phyloP scores from a whole-genome alignment of 2,797 vertebrate genomes.

The Macropus fuliginosus region DNA sequence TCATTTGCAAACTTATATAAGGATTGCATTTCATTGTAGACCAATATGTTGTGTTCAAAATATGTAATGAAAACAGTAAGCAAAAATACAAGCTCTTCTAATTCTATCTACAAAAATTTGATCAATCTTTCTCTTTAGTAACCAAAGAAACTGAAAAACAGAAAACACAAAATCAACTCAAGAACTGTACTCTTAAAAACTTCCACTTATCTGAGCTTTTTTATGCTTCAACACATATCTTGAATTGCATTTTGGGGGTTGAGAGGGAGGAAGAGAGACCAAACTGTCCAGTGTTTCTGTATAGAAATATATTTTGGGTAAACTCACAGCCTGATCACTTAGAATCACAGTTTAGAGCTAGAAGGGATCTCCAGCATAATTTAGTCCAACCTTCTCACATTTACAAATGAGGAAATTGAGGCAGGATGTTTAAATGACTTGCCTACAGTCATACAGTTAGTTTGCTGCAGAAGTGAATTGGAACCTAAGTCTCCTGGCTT shows the following conservation, averaged over 20 bases:
- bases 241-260: no score
- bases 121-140: slow-evolving; percentile 17
- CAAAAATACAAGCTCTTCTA: slow-evolving; percentile 22
- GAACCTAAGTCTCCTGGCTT: not conserved
- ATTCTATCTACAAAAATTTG: not conserved
- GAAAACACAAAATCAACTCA: not conserved
- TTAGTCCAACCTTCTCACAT: not conserved
- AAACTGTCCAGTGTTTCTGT: not conserved
- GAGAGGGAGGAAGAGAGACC: not conserved
- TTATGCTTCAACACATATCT: not conserved
- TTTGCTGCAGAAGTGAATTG: not conserved
- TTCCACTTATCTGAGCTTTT: not conserved
- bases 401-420: not conserved
- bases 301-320: not conserved
- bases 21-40: not conserved
- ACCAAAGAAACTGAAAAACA: slow-evolving; percentile 37
- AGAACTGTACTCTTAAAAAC: not conserved
- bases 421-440: not conserved
- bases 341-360: not conserved
- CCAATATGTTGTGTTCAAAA: not conserved
- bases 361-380: not conserved
- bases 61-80: slow-evolving; percentile 8
- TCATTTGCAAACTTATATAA: not conserved
- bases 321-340: not conserved
- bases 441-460: not conserved